Evolutionary conservation across 2,113 vertebrate genomes (phyloP).

Genomic region (rabbit (Oryctolagus cuniculus)): mOryCun1.1 NC_091433.1:41795501-41796000

Average conservation of each 20-base stretch:
- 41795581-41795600: neutral
- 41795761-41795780: neutral
- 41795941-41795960: too few relatives aligned
- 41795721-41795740: conserved; percentile 7
- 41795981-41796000: too few relatives aligned
- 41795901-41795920: too few relatives aligned
- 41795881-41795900: too few relatives aligned
- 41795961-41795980: too few relatives aligned
- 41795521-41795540: neutral
- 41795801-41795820: neutral
- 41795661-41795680: neutral
- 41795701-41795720: neutral
- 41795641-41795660: neutral
- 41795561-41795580: neutral
- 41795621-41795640: neutral
- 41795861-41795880: too few relatives aligned
- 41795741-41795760: conserved; percentile 14
- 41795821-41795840: too few relatives aligned
- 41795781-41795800: neutral
- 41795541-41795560: neutral
- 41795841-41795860: too few relatives aligned
- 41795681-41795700: neutral
- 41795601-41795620: neutral
- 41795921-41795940: too few relatives aligned
- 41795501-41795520: conserved; percentile 15